phyloP scores from a whole-genome alignment of 1,140 invertebrate species.

The Drosophila teissieri region DNA sequence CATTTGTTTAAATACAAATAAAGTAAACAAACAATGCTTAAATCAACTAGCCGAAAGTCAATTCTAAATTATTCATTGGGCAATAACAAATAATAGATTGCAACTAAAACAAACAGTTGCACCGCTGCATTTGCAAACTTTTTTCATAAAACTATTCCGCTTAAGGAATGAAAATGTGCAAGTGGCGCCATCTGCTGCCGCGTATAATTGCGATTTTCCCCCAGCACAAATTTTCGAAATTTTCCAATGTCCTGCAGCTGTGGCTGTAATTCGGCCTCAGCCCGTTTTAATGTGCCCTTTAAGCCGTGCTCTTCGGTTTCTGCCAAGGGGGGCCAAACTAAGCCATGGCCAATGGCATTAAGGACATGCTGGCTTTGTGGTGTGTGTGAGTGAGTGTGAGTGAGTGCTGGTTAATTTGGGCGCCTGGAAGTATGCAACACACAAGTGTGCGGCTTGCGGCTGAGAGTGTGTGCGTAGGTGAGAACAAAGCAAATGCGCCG shows the following conservation, averaged over 20 bases:
- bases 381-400: not conserved
- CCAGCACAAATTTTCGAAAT: slow-evolving; percentile 20
- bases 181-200: slow-evolving; percentile 23
- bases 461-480: slow-evolving; percentile 6
- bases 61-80: too few relatives aligned
- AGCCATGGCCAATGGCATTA: slow-evolving; percentile 21
- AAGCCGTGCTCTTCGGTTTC: slow-evolving; percentile 14
- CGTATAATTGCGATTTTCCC: slow-evolving; percentile 40
- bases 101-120: too few relatives aligned
- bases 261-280: slow-evolving; percentile 33
- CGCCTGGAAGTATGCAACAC: slow-evolving; percentile 42
- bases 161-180: slow-evolving; percentile 20
- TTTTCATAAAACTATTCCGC: slow-evolving; percentile 28
- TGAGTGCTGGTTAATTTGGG: slow-evolving; percentile 39
- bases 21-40: too few relatives aligned
- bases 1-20: too few relatives aligned
- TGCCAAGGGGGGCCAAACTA: not conserved
- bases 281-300: slow-evolving; percentile 43
- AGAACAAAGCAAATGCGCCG: slow-evolving; percentile 37
- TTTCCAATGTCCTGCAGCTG: slow-evolving; percentile 36
- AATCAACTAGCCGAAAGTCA: too few relatives aligned
- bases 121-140: slow-evolving; percentile 5
- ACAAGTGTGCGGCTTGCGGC: slow-evolving; percentile 20
- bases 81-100: too few relatives aligned
- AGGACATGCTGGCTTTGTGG: slow-evolving; percentile 4